Evolutionary conservation across 1,140 invertebrate species (phyloP), one percentile per base, ranked within the genome.

Genomic region (Phortica variegata): DNA sequence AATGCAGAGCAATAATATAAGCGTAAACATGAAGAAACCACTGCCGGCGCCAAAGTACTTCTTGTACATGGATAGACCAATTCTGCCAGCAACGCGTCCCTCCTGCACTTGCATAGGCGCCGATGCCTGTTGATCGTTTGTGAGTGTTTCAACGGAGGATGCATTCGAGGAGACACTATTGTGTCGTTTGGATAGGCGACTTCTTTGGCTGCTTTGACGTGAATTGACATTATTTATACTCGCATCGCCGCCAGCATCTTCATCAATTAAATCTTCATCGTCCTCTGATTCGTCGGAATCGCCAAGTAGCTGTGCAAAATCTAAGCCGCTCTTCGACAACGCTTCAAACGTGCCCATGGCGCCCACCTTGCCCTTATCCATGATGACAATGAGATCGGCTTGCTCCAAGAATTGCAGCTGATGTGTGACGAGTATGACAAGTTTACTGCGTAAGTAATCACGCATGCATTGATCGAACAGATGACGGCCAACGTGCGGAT

Each of bases 371-470:
- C 79, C 79, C 69, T 88, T 84, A 71, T 89, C 87, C 34, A 93
- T 62, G 2, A 92, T 77, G 4, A 88, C 60, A 46, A 90, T 85
- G 36, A 82, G 72, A 62, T 89, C 84, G 13, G 87, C 88, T n/a
- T 83, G 77, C 61, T 86, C 85, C 4, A 93, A 73, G 58, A 85
- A 90, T 60, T 92, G 90, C 31, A 91, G 76, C 68, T 91, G 89
- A 78, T 93, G 89, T 2, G 90, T 93, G 2, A 91, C 88, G 9
- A 93, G 78, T 40, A 93, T 82, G 40, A 86, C 77, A 0, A 86
- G 84, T 58, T 65, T 34, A 0, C 51, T 19, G 79, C 82, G 1
- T 65, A 77, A 8, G 50, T 55, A 51, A 79, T 65, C 55, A 63
- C 83, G 70, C 58, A 89, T 82, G 49, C 86, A 88, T 32, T 86